Evolutionary conservation across 2,888 invertebrate genomes (phyloP).

Genomic region (Ophonus ardosiacus): DNA sequence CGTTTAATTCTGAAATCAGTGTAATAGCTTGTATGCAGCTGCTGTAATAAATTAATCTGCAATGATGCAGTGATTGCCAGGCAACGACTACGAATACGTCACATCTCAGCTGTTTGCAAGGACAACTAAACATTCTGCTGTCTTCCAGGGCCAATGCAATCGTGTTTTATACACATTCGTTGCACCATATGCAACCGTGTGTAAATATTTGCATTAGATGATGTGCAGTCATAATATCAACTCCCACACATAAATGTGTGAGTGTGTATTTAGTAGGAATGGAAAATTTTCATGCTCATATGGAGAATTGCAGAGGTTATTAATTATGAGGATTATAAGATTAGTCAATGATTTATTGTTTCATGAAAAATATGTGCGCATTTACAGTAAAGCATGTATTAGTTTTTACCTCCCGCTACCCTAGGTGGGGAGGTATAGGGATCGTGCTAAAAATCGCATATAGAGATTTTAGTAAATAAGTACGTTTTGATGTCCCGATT

Average conservation of each 20-base stretch:
- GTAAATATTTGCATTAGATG: conserved; percentile 9
- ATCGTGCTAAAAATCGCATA: no score
- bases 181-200: not conserved
- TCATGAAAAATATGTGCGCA: not conserved
- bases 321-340: not conserved
- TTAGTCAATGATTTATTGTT: not conserved
- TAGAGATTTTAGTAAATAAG: no score
- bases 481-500: no score
- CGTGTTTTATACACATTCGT: not conserved
- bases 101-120: conserved; percentile 9
- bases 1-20: not conserved
- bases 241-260: not conserved
- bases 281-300: not conserved
- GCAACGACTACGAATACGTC: not conserved
- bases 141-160: not conserved
- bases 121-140: not conserved
- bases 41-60: conserved; percentile 1
- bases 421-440: no score
- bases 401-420: no score
- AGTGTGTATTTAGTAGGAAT: not conserved
- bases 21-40: not conserved
- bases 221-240: not conserved
- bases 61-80: not conserved
- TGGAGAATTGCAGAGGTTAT: not conserved
- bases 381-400: no score